Conservation (phyloP, 2,888 invertebrate species). For the Cephus rjabovi region DNA sequence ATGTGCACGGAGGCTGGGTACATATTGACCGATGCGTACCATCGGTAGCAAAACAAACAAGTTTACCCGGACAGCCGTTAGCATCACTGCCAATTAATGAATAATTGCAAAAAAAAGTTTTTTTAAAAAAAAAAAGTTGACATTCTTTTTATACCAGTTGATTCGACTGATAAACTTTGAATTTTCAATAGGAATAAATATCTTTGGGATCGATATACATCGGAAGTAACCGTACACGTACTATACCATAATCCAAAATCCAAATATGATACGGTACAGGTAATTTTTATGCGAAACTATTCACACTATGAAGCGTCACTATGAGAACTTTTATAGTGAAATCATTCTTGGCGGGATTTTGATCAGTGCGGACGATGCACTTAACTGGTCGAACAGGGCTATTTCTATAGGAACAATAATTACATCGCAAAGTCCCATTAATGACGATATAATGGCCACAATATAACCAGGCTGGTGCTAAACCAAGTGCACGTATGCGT, state of each 20-base stretch:
- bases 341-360: no score
- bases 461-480: slow-evolving; percentile 27
- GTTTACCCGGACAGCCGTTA: slow-evolving; percentile 32
- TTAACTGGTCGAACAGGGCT: no score
- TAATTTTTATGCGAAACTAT: no score
- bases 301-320: no score
- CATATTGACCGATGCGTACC: slow-evolving; percentile 62
- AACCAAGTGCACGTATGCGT: slow-evolving; percentile 2
- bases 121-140: no score
- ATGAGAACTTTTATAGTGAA: no score
- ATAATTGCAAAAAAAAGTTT: neutral
- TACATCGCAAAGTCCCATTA: slow-evolving; percentile 56
- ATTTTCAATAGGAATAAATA: neutral
- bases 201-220: neutral
- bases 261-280: no score
- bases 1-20: slow-evolving; percentile 56
- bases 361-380: no score
- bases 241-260: no score
- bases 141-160: neutral
- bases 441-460: slow-evolving; percentile 50
- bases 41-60: slow-evolving; percentile 60
- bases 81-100: neutral
- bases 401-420: slow-evolving; percentile 35
- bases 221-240: no score
- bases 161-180: neutral